Percentiles rank a stretch among this genome's conserved stretches.
These are phyloP conservation scores for Tragelaphus oryx DNA, from an alignment of 2,797 vertebrate genomes.

Conservation along the genomic window DNA sequence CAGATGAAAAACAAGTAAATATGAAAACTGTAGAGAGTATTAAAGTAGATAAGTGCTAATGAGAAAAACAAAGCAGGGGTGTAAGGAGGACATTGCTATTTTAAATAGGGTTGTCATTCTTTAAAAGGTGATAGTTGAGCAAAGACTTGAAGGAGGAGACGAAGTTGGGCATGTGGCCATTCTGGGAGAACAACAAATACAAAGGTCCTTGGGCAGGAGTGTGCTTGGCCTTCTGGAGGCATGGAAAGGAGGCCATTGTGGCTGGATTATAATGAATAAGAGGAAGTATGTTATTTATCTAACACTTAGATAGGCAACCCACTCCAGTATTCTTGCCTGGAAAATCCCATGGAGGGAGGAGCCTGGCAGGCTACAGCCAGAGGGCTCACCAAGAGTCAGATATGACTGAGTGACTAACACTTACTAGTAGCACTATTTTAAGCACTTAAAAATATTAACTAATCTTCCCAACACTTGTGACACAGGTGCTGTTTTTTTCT, in stretches of 20 bases:
- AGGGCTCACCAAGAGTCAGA: not conserved
- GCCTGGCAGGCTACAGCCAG: not conserved
- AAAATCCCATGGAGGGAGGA: not conserved
- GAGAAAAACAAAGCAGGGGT: not conserved
- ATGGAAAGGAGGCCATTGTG: not conserved
- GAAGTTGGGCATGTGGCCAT: not conserved
- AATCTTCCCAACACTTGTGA: not conserved
- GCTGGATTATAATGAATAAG: not conserved
- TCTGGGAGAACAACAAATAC: not conserved
- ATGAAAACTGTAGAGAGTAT: not conserved
- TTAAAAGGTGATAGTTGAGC: conserved; percentile 11
- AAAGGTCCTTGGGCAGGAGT: not conserved
- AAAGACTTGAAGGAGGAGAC: not conserved
- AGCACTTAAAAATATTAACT: conserved; percentile 16
- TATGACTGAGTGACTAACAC: not conserved
- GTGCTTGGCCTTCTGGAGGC: not conserved
- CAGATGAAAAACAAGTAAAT: conserved; percentile 2
- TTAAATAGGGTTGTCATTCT: conserved; percentile 17
- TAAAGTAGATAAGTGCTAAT: not conserved
- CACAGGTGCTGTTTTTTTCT: not conserved
- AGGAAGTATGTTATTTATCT: conserved; percentile 5
- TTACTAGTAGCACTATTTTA: not conserved
- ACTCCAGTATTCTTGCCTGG: not conserved
- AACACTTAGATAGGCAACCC: not conserved
- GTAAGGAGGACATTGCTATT: not conserved